phyloP scores from a whole-genome alignment of 2,113 vertebrate genomes.

The Tupaia tana region DNA sequence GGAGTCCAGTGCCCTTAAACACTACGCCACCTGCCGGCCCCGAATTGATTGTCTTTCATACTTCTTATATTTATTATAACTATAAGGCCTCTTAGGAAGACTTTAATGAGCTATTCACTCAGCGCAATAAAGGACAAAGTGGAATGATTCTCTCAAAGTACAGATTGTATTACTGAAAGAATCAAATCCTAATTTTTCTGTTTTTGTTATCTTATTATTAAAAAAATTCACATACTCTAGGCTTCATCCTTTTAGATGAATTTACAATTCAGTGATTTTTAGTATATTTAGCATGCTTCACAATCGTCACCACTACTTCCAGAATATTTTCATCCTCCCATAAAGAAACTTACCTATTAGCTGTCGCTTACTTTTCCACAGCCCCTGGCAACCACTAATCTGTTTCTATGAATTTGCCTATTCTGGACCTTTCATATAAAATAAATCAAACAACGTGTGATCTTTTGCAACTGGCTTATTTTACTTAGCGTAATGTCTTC shows the following conservation, averaged over 20 bases:
- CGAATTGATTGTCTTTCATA: slow-evolving; percentile 42
- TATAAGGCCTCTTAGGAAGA: slow-evolving; percentile 16
- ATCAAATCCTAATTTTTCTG: slow-evolving; percentile 1
- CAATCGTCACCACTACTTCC: neutral
- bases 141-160: slow-evolving; percentile 28
- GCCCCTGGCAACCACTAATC: too few species aligned
- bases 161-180: slow-evolving; percentile 30
- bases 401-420: too few species aligned
- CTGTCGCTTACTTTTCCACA: neutral
- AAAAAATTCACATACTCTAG: neutral
- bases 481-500: too few species aligned
- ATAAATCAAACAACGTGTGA: too few species aligned
- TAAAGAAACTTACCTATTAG: slow-evolving; percentile 39
- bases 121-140: slow-evolving; percentile 44
- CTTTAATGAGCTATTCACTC: slow-evolving; percentile 26
- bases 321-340: neutral
- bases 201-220: neutral
- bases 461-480: too few species aligned
- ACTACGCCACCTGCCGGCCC: too few species aligned
- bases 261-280: neutral
- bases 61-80: slow-evolving; percentile 33
- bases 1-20: too few species aligned
- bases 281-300: neutral
- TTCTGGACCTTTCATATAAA: too few species aligned
- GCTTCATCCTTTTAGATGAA: neutral